Evolutionary conservation across 2,797 vertebrate genomes (phyloP).

Genomic region (Buphagus erythrorhynchus): DNA sequence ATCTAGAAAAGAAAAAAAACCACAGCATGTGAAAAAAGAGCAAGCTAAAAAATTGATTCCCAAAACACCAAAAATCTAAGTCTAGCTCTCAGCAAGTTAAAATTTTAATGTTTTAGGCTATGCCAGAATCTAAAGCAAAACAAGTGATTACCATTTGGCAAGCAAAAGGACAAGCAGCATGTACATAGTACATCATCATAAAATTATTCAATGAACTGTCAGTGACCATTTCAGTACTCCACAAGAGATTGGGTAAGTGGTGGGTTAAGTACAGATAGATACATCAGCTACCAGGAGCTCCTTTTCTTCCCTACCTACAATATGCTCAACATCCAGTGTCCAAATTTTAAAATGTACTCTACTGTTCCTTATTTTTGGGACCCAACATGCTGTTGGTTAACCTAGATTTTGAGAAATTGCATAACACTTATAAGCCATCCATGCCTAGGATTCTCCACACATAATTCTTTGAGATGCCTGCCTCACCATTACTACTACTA

Average conservation of each 20-base stretch:
- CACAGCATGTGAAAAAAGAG: background rate
- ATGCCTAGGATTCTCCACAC: background rate
- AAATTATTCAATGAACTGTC: background rate
- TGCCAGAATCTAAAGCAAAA: background rate
- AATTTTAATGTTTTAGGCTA: background rate
- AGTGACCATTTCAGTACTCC: background rate
- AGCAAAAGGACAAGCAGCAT: background rate
- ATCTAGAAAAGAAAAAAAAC: slow-evolving; percentile 75
- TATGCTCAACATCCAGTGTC: background rate
- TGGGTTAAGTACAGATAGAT: background rate
- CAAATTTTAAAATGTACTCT: background rate
- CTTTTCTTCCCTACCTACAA: background rate
- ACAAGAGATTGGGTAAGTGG: background rate
- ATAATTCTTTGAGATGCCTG: background rate
- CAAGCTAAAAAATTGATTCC: background rate
- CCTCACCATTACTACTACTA: background rate
- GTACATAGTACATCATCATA: background rate
- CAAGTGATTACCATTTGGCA: background rate
- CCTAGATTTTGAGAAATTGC: background rate
- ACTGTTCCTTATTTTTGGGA: background rate
- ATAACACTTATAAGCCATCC: background rate
- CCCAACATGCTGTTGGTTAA: background rate
- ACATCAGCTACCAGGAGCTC: background rate
- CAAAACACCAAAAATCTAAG: background rate
- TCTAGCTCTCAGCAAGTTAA: background rate